Base-by-base conservation (phyloP, 2,797 vertebrate species). In the Enteromius viviparus region DNA sequence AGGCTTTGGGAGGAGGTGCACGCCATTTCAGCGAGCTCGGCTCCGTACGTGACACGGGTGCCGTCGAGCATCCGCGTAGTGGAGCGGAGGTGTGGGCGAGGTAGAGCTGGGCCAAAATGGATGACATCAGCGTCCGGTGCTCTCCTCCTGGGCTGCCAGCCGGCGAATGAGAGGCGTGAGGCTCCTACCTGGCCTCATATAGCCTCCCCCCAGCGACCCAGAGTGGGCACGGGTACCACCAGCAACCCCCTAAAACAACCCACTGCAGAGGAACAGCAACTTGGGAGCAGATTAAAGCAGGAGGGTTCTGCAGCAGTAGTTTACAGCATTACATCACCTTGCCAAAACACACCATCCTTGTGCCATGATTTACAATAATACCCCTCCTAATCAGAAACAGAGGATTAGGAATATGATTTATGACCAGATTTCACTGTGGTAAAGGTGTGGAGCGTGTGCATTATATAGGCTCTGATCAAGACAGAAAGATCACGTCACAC, bases 401-500 rank as follows among this genome's bases (percentile, higher is more conserved):
- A n/a, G 71, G 66, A 85, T 85, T 84, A 84, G 53, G 45, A 51
- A 21, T n/a, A 74, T 82, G 69, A 84, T 78, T 83, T 60, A 60
- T 66, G 58, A 51, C 15, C 76, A 26, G 72, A 55, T 77, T 58
- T 62, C 65, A 40, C 75, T 32, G 65, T 66, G 71, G 45, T 51
- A 69, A 80, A 82, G 76, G 79, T 77, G 66, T n/a, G 60, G 65
- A 32, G 15, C 60, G 53, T 37, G 81, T 64, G 68, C n/a, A 37
- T 60, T 21, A 40, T 68, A 29, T 29, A 55, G 65, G 76, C 66
- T 82, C 66, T 78, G 75, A 84, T 75, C 58, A 65, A 23, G 79
- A 82, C 80, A 83, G 81, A 87, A 78, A 78, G 76, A 88, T 88
- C 87, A 88, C 87, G 87, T 88, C 87, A 88, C 87, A 88, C 87